Percentiles rank a stretch among this genome's conserved stretches.
phyloP scores from a whole-genome alignment of 35 echinoderm and acorn worm genomes.

The Patiria miniata region DNA sequence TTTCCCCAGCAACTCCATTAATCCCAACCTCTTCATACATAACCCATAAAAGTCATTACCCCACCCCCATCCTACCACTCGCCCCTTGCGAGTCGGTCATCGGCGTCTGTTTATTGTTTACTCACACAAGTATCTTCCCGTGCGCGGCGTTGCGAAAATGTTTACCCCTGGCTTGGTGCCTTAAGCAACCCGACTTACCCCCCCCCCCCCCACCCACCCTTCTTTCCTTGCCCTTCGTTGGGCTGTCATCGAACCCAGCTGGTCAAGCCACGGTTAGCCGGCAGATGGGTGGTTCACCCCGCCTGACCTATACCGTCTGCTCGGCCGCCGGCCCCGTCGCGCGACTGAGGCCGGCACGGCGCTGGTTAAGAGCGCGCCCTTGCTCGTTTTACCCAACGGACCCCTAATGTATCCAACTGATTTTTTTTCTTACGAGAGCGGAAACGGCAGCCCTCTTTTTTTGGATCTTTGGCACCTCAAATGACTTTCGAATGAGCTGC shows the following conservation, averaged over 20 bases:
- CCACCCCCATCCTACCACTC: background rate
- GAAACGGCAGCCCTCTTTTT: background rate
- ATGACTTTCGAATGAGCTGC: conserved; percentile 8
- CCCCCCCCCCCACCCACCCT: background rate
- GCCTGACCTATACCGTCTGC: background rate
- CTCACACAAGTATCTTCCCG: background rate
- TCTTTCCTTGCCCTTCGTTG: background rate
- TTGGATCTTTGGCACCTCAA: too few species aligned
- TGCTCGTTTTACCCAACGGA: background rate
- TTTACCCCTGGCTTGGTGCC: background rate
- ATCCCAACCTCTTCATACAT: background rate
- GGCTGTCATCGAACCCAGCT: background rate
- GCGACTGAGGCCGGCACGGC: background rate
- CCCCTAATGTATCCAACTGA: background rate
- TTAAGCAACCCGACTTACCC: background rate
- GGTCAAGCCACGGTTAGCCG: background rate
- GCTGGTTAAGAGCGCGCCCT: background rate
- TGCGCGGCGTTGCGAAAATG: background rate
- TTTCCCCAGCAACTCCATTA: too few species aligned
- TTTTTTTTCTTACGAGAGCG: background rate
- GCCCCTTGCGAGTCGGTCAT: background rate
- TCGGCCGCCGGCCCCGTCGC: too few species aligned
- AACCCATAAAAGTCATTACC: too few species aligned
- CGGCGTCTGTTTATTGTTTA: background rate
- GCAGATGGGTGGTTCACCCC: conserved; percentile 4